Evolutionary conservation across 2,797 vertebrate species (phyloP).

Genomic region (Avahi laniger): DNA sequence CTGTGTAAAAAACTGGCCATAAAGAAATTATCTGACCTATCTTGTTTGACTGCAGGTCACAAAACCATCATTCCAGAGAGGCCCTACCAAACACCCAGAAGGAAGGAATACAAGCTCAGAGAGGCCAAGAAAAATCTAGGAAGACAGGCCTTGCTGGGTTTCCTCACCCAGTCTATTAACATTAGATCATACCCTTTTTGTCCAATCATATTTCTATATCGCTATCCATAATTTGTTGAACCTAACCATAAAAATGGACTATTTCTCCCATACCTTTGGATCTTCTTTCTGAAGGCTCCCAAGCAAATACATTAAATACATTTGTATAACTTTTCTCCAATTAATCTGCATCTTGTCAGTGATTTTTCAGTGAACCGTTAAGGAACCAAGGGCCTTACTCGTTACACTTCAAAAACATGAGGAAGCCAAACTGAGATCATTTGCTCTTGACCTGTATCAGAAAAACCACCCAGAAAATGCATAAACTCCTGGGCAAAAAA

Average conservation of each 20-base stretch:
- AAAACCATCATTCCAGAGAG: too few relatives aligned
- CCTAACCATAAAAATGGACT: not conserved
- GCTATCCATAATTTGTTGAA: not conserved
- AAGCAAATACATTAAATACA: not conserved
- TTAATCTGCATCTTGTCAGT: not conserved
- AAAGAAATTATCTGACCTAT: too few relatives aligned
- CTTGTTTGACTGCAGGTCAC: too few relatives aligned
- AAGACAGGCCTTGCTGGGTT: not conserved
- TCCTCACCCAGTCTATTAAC: not conserved
- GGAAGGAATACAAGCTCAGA: too few relatives aligned
- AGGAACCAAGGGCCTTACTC: not conserved
- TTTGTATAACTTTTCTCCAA: not conserved
- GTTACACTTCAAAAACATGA: not conserved
- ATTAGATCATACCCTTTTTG: not conserved
- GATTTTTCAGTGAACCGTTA: not conserved
- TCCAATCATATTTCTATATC: not conserved
- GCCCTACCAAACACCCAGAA: too few relatives aligned
- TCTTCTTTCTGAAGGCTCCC: not conserved
- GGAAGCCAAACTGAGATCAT: not conserved
- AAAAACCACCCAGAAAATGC: not conserved
- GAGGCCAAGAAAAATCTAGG: too few relatives aligned
- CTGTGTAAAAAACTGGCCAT: too few relatives aligned
- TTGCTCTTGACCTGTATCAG: rapidly evolving
- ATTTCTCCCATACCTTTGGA: not conserved
- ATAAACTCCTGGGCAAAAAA: not conserved